phyloP scores from a whole-genome alignment of 2,113 vertebrate genomes.

The Hoplias malabaricus region DNA sequence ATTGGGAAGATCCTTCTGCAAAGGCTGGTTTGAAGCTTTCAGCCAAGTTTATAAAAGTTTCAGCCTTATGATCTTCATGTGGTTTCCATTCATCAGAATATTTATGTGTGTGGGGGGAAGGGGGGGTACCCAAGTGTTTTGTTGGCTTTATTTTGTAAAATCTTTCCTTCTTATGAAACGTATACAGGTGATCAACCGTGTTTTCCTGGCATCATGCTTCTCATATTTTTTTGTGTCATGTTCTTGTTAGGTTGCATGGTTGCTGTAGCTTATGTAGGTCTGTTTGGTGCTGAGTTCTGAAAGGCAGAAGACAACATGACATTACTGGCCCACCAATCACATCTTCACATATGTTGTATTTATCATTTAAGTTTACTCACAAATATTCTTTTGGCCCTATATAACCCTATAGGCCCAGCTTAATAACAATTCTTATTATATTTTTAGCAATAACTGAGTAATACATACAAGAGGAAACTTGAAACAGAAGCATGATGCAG shows the following conservation, averaged over 20 bases:
- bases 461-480: too few relatives aligned
- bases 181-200: slow-evolving; percentile 34
- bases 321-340: too few relatives aligned
- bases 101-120: too few relatives aligned
- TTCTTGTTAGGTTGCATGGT: slow-evolving; percentile 89
- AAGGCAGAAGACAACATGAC: slow-evolving; percentile 55
- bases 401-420: too few relatives aligned
- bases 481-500: too few relatives aligned
- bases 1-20: slow-evolving; percentile 11
- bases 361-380: too few relatives aligned
- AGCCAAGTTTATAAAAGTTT: background rate
- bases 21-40: slow-evolving; percentile 8
- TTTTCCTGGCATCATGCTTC: slow-evolving; percentile 41
- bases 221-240: background rate
- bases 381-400: too few relatives aligned
- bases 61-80: slow-evolving; percentile 10
- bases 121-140: background rate
- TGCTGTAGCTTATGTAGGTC: slow-evolving; percentile 98
- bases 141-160: background rate
- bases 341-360: too few relatives aligned
- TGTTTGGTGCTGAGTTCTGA: slow-evolving; percentile 90
- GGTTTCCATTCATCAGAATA: slow-evolving; percentile 2
- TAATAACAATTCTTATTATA: too few relatives aligned
- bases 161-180: slow-evolving; percentile 5
- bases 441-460: too few relatives aligned